Conservation (phyloP, 2,888 invertebrate species). For the Crocallis elinguaria region DNA sequence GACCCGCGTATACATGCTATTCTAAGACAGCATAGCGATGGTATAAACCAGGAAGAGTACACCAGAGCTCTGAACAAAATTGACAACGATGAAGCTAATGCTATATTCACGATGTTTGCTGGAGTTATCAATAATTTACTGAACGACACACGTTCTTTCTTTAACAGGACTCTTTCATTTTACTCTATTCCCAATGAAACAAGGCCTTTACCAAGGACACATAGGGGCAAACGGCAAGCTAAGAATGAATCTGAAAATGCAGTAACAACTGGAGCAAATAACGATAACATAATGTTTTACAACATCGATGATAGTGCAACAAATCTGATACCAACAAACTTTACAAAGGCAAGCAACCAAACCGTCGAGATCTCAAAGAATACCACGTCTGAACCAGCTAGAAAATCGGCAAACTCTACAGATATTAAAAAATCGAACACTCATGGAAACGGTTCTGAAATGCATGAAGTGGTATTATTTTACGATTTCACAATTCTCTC, state of each 20-base stretch:
- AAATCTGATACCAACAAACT: neutral
- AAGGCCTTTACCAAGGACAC: constrained; percentile 43
- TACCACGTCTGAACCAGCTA: neutral
- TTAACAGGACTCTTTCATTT: constrained; percentile 49
- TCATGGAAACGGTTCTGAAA: constrained; percentile 37
- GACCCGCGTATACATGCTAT: constrained; percentile 58
- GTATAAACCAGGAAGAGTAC: constrained; percentile 61
- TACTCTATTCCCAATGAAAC: constrained; percentile 35
- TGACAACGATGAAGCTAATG: constrained; percentile 58
- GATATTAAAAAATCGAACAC: neutral
- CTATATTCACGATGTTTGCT: constrained; percentile 53
- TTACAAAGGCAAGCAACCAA: neutral
- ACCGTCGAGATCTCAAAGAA: neutral
- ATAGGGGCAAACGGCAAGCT: constrained; percentile 58
- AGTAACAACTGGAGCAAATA: constrained; percentile 1
- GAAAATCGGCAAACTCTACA: neutral
- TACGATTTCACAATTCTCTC: constrained; percentile 58
- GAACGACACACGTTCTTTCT: constrained; percentile 57
- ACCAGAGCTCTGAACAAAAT: constrained; percentile 54
- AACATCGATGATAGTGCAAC: constrained; percentile 2
- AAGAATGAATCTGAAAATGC: constrained; percentile 18
- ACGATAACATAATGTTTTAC: constrained; percentile 13
- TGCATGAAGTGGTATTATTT: constrained; percentile 53
- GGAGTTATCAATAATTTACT: constrained; percentile 55
- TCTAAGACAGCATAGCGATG: constrained; percentile 69